Percentiles rank a stretch among this genome's conserved stretches.
phyloP scores from a whole-genome alignment of 1,140 invertebrate genomes.

The Euschistus heros region DNA sequence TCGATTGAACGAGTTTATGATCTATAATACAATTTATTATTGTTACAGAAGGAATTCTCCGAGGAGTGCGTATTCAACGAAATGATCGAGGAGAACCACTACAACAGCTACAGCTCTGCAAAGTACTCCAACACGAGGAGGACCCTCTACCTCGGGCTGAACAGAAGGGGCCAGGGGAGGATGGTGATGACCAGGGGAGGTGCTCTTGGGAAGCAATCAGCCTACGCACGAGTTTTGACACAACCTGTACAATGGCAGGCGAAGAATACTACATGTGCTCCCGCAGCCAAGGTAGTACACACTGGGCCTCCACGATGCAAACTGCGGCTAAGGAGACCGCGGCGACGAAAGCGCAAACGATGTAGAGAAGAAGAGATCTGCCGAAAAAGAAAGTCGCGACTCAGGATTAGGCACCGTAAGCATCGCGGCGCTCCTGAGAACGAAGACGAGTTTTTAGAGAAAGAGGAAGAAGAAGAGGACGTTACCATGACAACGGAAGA shows the following conservation, averaged over 20 bases:
- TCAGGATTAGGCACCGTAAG: constrained; percentile 16
- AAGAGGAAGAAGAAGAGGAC: constrained; percentile 18
- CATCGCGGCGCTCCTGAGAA: constrained; percentile 1
- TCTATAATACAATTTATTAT: constrained; percentile 26
- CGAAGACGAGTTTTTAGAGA: constrained; percentile 18
- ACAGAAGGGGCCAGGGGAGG: constrained; percentile 46
- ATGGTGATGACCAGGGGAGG: constrained; percentile 19
- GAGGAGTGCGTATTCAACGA: constrained; percentile 79
- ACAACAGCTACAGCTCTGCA: constrained; percentile 71
- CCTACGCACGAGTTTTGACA: constrained; percentile 57
- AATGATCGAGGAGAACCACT: constrained; percentile 68
- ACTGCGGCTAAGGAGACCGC: constrained; percentile 10
- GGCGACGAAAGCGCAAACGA: constrained; percentile 20
- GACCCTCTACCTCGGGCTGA: constrained; percentile 63
- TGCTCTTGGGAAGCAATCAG: constrained; percentile 52
- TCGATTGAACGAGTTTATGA: neutral
- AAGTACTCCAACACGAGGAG: constrained; percentile 57
- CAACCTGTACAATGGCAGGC: constrained; percentile 45
- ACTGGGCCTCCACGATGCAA: constrained; percentile 20
- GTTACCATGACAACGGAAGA: constrained; percentile 23
- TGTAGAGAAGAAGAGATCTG: constrained; percentile 23
- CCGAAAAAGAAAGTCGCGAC: constrained; percentile 16
- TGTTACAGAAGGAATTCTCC: constrained; percentile 60
- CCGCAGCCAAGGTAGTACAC: constrained; percentile 12
- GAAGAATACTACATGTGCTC: neutral